Conservation (phyloP, 2,797 vertebrate species). For the Euphonia xanthogaster region DNA sequence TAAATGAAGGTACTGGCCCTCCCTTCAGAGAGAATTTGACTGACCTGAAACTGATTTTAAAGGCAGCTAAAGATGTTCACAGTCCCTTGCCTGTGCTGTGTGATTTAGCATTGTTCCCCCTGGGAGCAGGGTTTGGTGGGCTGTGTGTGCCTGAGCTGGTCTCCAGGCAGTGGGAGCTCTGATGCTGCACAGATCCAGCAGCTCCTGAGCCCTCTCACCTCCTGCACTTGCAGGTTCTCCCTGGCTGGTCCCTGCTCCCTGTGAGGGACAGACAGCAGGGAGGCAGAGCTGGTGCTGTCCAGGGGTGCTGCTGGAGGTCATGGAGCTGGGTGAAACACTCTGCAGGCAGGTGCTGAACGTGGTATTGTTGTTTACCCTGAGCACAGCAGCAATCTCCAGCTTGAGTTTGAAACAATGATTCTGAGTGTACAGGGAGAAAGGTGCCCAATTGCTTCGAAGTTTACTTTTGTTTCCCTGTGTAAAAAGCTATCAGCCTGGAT, state of each 20-base stretch:
- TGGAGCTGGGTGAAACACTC: neutral
- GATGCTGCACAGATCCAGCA: neutral
- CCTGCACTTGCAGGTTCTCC: too few relatives aligned
- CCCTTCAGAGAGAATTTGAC: neutral
- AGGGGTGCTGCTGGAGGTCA: neutral
- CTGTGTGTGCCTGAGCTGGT: fast-evolving
- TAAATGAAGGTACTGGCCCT: neutral
- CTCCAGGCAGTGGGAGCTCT: neutral
- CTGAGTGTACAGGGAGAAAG: fast-evolving
- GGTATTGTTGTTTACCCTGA: neutral
- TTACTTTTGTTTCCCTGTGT: neutral
- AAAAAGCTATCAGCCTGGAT: neutral
- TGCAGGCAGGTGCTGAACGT: neutral
- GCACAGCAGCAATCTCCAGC: neutral
- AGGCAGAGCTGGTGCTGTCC: neutral
- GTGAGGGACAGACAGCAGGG: neutral
- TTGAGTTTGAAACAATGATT: neutral
- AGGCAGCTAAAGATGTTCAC: neutral
- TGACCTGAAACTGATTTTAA: neutral
- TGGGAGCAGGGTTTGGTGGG: too few relatives aligned
- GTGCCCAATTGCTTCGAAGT: neutral
- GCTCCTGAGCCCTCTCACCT: neutral
- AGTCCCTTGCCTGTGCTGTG: fast-evolving
- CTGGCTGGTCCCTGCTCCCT: fast-evolving
- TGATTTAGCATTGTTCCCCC: neutral